Evolutionary conservation across 1,140 invertebrate genomes (phyloP), one percentile per base, ranked within the genome.

Genomic region (Drosophila pandora): DNA sequence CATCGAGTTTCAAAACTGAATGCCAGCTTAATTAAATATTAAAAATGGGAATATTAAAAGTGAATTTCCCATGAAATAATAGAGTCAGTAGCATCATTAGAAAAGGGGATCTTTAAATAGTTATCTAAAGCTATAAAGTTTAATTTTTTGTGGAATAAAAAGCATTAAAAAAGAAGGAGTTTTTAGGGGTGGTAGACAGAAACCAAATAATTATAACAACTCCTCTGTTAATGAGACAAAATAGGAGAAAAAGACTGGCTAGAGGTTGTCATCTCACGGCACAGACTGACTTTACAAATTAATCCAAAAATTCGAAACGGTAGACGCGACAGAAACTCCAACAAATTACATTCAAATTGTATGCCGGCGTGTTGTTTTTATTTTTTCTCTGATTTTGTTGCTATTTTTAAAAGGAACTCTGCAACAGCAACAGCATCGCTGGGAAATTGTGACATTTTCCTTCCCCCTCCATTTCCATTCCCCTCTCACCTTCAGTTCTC

Each of bases 391-490:
- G 55, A 68, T 76, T 64, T 85, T 73, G 45, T 77, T 77, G 74
- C 81, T 84, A 84, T 84, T 81, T 87, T 81, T 84, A 84, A 37
- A 12, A 12, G 34, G 2, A 37, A 37, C 63, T 59, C 62, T 57
- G 68, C 55, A 37, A 30, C 39, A 17, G 17, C 17, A 17, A n/a
- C 37, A 23, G 21, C 50, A 73, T 39, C 57, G 75, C 52, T 78
- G 17, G 13, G 74, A 85, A 87, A 79, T 88, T 88, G 82, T 85
- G 82, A 88, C 82, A 87, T 85, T 81, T 74, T 83, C 71, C 79
- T 71, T 25, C 79, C 63, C 58, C 60, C 17, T 17, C 58, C 60
- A 48, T 63, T 37, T 17, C 58, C 60, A 48, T 63, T 37, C 63
- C 63, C n/a, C 23, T 28, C 25, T 7, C 47, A 23, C 6, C 9